Evolutionary conservation across 2,888 invertebrate genomes (phyloP).

Genomic region (Gari tellinella): DNA sequence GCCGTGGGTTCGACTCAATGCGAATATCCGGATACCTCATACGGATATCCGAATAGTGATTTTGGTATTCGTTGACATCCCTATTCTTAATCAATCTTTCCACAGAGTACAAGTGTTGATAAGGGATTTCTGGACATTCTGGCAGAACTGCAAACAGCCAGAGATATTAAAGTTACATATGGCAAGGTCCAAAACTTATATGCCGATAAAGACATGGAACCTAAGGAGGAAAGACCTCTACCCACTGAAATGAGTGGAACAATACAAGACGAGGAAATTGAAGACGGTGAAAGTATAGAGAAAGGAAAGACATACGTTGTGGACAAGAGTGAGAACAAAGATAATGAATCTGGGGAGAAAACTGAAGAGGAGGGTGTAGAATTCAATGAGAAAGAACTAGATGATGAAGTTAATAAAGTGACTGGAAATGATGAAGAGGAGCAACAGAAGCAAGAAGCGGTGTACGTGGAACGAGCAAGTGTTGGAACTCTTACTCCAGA

Average conservation of each 20-base stretch:
- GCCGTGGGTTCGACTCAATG: no score
- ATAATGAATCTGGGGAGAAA: neutral
- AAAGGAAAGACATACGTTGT: constrained; percentile 52
- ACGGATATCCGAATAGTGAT: no score
- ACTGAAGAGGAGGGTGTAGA: constrained; percentile 17
- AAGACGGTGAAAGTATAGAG: constrained; percentile 27
- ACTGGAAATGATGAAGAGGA: constrained; percentile 30
- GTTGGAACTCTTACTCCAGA: constrained; percentile 58
- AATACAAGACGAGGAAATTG: constrained; percentile 8
- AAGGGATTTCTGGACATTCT: constrained; percentile 55
- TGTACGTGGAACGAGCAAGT: constrained; percentile 48
- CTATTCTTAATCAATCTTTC: no score
- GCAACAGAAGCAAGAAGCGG: constrained; percentile 28
- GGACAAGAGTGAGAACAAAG: constrained; percentile 11
- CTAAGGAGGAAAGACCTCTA: constrained; percentile 18
- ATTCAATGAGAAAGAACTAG: constrained; percentile 38
- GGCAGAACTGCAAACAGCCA: constrained; percentile 44
- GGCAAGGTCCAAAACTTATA: constrained; percentile 59
- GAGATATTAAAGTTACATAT: constrained; percentile 53
- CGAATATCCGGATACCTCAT: no score
- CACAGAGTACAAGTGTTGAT: constrained; percentile 62
- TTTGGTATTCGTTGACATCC: no score
- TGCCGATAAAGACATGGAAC: constrained; percentile 35
- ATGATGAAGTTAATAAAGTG: constrained; percentile 44
- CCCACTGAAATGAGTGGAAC: constrained; percentile 4